These are phyloP conservation scores for Turritopsis rubra DNA, from an alignment of 30 jellyfish, hydroid and myxozoan genomes.

Conservation along the genomic window DNA sequence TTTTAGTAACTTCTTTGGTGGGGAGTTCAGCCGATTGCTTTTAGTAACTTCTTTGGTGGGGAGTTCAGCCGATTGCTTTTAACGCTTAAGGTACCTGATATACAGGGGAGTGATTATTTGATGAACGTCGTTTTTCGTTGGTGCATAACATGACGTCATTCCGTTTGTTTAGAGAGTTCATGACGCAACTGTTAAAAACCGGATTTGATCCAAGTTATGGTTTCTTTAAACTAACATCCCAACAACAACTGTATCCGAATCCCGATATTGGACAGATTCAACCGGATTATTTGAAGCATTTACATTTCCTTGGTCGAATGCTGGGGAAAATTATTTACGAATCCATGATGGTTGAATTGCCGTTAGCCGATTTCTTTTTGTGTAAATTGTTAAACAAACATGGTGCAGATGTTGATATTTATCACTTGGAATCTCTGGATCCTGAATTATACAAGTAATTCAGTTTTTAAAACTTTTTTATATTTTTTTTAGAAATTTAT, in stretches of 20 bases:
- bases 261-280: conserved; percentile 61
- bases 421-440: conserved; percentile 83
- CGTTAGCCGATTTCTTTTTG: conserved; percentile 91
- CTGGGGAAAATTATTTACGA: conserved; percentile 95
- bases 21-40: too few relatives aligned
- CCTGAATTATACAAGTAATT: conserved; percentile 83
- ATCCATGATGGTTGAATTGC: conserved; percentile 96
- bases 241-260: conserved; percentile 81
- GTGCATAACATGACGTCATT: background rate
- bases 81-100: too few relatives aligned
- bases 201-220: conserved; percentile 95
- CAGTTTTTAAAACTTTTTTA: too few relatives aligned
- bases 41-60: too few relatives aligned
- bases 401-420: conserved; percentile 94
- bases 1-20: too few relatives aligned
- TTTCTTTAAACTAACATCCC: conserved; percentile 77
- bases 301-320: conserved; percentile 97
- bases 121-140: background rate
- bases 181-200: conserved; percentile 69
- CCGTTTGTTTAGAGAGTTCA: conserved; percentile 48
- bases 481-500: too few relatives aligned
- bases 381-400: conserved; percentile 73
- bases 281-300: conserved; percentile 77
- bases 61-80: too few relatives aligned
- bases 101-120: background rate